Percentiles rank a stretch among this genome's conserved stretches.
These are phyloP conservation scores for Eubasilissa splendida DNA, from an alignment of 2,888 invertebrate species.

Conservation along the genomic window DNA sequence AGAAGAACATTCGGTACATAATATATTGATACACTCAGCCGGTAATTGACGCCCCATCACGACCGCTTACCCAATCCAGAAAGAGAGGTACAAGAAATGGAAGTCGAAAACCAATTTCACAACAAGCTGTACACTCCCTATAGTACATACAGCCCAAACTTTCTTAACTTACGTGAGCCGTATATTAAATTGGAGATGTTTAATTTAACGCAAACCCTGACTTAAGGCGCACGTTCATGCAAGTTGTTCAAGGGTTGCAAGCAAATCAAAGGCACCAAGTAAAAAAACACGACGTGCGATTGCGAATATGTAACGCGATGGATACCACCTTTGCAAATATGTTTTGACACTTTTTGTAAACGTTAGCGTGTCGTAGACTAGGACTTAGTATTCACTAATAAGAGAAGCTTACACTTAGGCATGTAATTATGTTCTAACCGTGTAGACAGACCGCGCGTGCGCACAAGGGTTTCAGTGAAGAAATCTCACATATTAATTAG, in stretches of 20 bases:
- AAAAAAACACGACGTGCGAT: background rate
- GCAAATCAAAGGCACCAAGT: background rate
- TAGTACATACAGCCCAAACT: background rate
- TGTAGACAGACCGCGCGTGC: background rate
- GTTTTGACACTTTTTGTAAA: too few relatives aligned
- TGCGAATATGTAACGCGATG: too few relatives aligned
- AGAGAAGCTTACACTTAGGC: background rate
- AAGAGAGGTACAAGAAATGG: background rate
- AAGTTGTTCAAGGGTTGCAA: background rate
- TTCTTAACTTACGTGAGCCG: background rate
- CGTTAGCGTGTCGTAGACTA: background rate
- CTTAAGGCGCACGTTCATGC: background rate
- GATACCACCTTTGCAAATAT: too few relatives aligned
- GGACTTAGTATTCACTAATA: slow-evolving; percentile 10
- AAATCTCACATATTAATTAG: slow-evolving; percentile 3
- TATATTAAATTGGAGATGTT: slow-evolving; percentile 32
- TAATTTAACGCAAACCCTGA: slow-evolving; percentile 28
- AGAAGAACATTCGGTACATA: too few relatives aligned
- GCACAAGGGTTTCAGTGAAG: background rate
- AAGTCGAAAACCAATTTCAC: background rate
- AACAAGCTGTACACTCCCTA: background rate
- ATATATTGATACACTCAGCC: too few relatives aligned
- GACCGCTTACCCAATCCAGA: background rate
- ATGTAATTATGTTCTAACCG: background rate
- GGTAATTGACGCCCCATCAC: background rate